phyloP scores from a whole-genome alignment of 1,140 invertebrate species.

The Spodoptera litura region DNA sequence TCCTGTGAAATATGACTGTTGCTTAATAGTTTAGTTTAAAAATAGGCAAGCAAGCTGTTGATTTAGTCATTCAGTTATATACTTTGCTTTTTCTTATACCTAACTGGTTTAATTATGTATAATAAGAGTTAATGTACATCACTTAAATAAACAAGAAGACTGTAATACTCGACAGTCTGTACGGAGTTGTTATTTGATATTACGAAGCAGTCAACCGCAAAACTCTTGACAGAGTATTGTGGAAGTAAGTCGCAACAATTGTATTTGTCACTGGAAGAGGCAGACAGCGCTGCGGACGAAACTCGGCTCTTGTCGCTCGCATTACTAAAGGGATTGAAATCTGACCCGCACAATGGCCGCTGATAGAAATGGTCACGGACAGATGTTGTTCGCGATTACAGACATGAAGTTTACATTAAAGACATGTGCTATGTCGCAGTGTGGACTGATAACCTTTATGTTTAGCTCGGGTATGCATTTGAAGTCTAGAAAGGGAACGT shows the following conservation, averaged over 20 bases:
- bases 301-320: not conserved
- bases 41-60: constrained; percentile 3
- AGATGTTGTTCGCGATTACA: constrained; percentile 22
- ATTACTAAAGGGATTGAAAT: constrained; percentile 38
- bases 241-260: not conserved
- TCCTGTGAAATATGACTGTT: constrained; percentile 20
- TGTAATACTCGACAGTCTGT: too few relatives aligned
- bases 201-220: too few relatives aligned
- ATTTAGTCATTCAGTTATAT: not conserved
- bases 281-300: constrained; percentile 9
- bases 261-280: constrained; percentile 7
- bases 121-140: too few relatives aligned
- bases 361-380: constrained; percentile 31
- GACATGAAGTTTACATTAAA: constrained; percentile 34
- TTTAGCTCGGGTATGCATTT: constrained; percentile 12
- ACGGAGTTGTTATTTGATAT: constrained; percentile 1
- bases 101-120: too few relatives aligned
- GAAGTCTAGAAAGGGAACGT: not conserved
- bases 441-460: not conserved
- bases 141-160: too few relatives aligned
- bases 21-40: constrained; percentile 34
- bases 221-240: too few relatives aligned
- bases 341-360: constrained; percentile 15
- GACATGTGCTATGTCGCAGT: not conserved
- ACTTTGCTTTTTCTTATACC: too few relatives aligned